Conservation (phyloP, 64 coral and sea anemone species). For the Hydrozoanthus tunicans region DNA sequence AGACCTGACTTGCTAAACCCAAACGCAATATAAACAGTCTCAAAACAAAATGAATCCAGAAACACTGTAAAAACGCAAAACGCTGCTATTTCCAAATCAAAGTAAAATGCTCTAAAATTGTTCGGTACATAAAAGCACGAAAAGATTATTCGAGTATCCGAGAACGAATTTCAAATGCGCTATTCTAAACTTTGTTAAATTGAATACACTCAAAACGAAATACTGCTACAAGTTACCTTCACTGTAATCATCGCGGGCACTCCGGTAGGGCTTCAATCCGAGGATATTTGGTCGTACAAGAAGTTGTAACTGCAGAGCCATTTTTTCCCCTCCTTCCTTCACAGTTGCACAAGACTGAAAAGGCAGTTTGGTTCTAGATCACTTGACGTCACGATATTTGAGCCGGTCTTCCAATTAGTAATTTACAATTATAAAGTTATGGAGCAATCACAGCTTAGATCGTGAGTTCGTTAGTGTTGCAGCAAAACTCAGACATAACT, state of each 20-base stretch:
- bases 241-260: background rate
- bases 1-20: no score
- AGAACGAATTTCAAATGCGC: background rate
- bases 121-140: background rate
- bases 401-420: no score
- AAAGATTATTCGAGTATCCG: background rate
- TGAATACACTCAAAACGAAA: background rate
- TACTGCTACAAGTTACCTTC: background rate
- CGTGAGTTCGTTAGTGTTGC: no score
- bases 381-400: no score
- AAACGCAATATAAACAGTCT: no score
- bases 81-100: background rate
- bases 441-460: no score
- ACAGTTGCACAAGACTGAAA: conserved; percentile 8
- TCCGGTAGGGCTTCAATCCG: background rate
- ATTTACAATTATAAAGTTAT: no score
- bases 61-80: no score
- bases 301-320: conserved; percentile 30
- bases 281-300: conserved; percentile 34
- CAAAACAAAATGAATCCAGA: no score
- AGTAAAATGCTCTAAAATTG: background rate
- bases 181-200: background rate
- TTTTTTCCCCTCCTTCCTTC: background rate
- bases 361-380: no score
- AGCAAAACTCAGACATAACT: no score